A percentile compares a stretch with the other conserved stretches of the same genome.
phyloP scores from a whole-genome alignment of 2,113 vertebrate genomes.

The Megaceryle torquata region DNA sequence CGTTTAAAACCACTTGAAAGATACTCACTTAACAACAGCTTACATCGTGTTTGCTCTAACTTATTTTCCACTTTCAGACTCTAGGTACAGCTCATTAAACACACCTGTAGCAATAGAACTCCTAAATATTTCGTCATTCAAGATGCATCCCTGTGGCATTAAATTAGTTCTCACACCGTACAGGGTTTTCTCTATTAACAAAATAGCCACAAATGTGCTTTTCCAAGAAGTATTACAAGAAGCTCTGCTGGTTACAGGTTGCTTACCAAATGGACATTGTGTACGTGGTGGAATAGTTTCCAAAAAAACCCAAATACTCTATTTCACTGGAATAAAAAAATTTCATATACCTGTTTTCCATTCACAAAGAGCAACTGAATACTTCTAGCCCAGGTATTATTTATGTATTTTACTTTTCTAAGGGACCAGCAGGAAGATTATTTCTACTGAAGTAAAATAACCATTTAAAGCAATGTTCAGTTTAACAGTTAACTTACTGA shows the following conservation, averaged over 20 bases:
- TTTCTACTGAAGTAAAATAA: background rate
- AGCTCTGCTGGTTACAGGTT: background rate
- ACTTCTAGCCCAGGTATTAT: background rate
- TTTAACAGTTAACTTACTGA: conserved; percentile 34
- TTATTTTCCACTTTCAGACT: background rate
- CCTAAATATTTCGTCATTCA: background rate
- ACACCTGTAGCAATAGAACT: background rate
- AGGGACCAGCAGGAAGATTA: background rate
- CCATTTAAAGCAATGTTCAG: background rate
- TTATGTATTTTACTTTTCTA: background rate
- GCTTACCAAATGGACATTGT: background rate
- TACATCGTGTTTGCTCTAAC: background rate
- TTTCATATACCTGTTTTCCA: background rate
- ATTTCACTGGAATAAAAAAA: background rate
- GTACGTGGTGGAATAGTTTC: background rate
- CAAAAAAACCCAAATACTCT: background rate
- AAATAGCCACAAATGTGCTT: background rate
- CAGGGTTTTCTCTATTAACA: background rate
- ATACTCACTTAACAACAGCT: background rate
- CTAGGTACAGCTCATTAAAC: background rate
- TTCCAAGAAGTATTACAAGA: background rate
- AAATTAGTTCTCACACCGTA: background rate
- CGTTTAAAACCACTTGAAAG: background rate
- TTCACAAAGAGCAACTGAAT: background rate
- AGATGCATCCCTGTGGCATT: background rate